Percentiles rank a stretch among this genome's conserved stretches.
These are phyloP conservation scores for Notospermus geniculatus DNA, from an alignment of 1,140 invertebrate species.

Conservation along the genomic window DNA sequence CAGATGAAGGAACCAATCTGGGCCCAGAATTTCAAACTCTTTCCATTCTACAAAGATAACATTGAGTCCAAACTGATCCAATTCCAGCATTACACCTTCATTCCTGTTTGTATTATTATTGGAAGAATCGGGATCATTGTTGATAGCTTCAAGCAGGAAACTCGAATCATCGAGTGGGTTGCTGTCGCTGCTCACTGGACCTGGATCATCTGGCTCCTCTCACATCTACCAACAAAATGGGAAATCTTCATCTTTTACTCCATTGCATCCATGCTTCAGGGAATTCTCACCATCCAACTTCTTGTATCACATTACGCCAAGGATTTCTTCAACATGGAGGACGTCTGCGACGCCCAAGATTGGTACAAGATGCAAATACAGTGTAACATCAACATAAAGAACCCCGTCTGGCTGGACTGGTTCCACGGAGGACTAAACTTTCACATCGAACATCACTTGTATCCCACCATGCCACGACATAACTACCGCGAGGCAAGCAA, in stretches of 20 bases:
- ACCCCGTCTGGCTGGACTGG: constrained; percentile 18
- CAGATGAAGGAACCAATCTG: constrained; percentile 18
- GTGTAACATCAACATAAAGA: constrained; percentile 15
- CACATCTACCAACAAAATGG: constrained; percentile 11
- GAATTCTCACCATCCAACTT: constrained; percentile 19
- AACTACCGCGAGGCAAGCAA: constrained; percentile 12
- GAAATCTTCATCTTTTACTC: constrained; percentile 14
- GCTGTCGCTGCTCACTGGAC: constrained; percentile 17
- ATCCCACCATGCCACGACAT: constrained; percentile 17
- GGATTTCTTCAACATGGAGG: constrained; percentile 7
- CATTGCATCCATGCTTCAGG: constrained; percentile 11
- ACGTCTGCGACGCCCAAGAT: constrained; percentile 6
- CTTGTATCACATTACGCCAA: constrained; percentile 19
- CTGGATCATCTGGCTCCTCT: constrained; percentile 14
- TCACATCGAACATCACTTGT: constrained; percentile 22
- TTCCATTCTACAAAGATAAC: constrained; percentile 12
- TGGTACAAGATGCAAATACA: constrained; percentile 15
- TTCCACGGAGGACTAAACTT: constrained; percentile 23
- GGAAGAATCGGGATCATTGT: constrained; percentile 18
- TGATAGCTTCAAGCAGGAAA: constrained; percentile 13
- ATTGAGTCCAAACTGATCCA: constrained; percentile 15
- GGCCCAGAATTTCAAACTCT: constrained; percentile 21
- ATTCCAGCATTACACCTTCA: constrained; percentile 22
- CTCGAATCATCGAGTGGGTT: constrained; percentile 12
- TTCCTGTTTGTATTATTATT: constrained; percentile 11